Conservation (phyloP, 2,113 vertebrate species). For the Syngnathus typhle region DNA sequence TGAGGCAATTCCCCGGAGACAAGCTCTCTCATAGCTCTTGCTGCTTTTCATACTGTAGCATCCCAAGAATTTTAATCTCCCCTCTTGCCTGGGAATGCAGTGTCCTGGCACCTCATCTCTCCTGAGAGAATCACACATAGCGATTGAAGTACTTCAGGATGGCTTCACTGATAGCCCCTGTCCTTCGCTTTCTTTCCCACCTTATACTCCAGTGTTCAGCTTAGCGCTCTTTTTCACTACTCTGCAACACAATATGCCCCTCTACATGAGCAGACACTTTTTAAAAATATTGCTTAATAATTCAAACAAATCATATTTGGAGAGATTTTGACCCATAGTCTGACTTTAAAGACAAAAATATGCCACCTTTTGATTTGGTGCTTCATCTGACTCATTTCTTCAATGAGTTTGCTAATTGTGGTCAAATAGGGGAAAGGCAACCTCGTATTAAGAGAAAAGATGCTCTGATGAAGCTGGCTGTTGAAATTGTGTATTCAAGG, state of each 20-base stretch:
- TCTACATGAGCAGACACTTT: neutral
- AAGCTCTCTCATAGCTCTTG: slow-evolving; percentile 24
- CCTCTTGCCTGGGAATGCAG: slow-evolving; percentile 43
- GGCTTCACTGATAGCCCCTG: slow-evolving; percentile 40
- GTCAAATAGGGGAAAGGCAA: slow-evolving; percentile 13
- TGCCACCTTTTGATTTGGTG: slow-evolving; percentile 31
- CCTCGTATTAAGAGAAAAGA: slow-evolving; percentile 2
- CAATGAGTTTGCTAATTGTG: slow-evolving; percentile 20
- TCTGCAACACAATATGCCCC: slow-evolving; percentile 1
- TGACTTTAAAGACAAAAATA: slow-evolving; percentile 32
- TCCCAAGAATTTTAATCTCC: slow-evolving; percentile 62
- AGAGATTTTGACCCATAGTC: slow-evolving; percentile 35
- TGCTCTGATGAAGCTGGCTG: slow-evolving; percentile 32
- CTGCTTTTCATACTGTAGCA: slow-evolving; percentile 39
- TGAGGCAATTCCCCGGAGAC: slow-evolving; percentile 18
- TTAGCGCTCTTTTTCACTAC: slow-evolving; percentile 14
- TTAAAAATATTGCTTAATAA: neutral
- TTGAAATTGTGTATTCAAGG: slow-evolving; percentile 14
- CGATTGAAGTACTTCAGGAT: slow-evolving; percentile 42
- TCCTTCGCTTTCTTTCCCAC: slow-evolving; percentile 9
- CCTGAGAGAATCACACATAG: slow-evolving; percentile 34
- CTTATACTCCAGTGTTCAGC: slow-evolving; percentile 1
- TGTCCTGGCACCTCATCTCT: slow-evolving; percentile 42
- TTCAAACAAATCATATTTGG: slow-evolving; percentile 13
- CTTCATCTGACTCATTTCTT: slow-evolving; percentile 35